Conservation (phyloP, 1,140 invertebrate genomes). For the Palaemon carinicauda region DNA sequence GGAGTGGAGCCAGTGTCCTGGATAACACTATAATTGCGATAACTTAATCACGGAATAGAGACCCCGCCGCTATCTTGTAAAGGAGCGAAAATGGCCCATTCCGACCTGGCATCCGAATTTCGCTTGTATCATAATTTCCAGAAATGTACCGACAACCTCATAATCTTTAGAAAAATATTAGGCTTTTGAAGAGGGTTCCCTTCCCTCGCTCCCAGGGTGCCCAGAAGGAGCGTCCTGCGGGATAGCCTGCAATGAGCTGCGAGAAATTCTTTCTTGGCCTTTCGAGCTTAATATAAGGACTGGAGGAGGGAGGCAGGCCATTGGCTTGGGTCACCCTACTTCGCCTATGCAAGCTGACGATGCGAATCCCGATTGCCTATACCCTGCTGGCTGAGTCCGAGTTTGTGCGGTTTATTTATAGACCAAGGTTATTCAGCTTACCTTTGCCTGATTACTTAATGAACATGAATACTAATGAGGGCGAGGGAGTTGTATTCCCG, state of each 20-base stretch:
- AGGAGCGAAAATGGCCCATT: constrained; percentile 19
- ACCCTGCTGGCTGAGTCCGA: no score
- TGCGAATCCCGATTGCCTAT: no score
- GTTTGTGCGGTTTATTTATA: not conserved
- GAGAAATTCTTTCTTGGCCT: no score
- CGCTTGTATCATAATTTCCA: constrained; percentile 30
- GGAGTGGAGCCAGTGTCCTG: not conserved
- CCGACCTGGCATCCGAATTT: not conserved
- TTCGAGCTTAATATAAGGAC: no score
- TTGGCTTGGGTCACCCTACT: no score
- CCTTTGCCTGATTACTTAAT: not conserved
- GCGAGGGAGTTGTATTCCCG: not conserved
- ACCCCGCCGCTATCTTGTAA: not conserved
- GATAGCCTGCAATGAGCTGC: no score
- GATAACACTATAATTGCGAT: constrained; percentile 2
- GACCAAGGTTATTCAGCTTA: not conserved
- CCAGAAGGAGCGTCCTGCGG: not conserved
- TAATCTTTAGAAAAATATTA: constrained; percentile 4
- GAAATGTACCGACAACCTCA: not conserved
- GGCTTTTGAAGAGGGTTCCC: not conserved
- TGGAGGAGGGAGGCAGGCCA: no score
- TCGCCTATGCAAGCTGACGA: no score
- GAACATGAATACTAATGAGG: constrained; percentile 32
- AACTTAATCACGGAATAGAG: constrained; percentile 16
- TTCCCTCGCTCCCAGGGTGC: not conserved